A percentile compares a stretch with the other conserved stretches of the same genome.
phyloP scores from a whole-genome alignment of 2,797 vertebrate genomes.

The Etheostoma perlongum region DNA sequence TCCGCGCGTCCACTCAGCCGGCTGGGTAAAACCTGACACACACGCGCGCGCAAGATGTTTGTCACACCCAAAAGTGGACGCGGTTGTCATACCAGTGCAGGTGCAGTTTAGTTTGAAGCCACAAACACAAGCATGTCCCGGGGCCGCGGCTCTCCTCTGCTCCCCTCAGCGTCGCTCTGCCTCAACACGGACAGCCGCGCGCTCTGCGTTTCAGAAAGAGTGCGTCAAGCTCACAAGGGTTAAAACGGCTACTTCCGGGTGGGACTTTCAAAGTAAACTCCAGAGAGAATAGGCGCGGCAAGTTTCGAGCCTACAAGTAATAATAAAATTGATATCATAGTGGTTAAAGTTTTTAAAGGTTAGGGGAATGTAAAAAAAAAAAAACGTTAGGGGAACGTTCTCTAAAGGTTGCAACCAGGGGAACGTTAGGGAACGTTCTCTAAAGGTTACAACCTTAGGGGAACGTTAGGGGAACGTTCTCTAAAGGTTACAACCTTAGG shows the following conservation, averaged over 20 bases:
- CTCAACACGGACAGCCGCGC: constrained; percentile 25
- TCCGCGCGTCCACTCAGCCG: constrained; percentile 34
- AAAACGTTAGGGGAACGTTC: too few species aligned
- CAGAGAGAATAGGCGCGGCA: fast-evolving
- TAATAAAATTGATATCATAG: too few species aligned
- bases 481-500: too few species aligned
- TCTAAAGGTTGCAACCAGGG: too few species aligned
- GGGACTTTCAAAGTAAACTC: constrained; percentile 53
- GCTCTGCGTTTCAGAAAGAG: constrained; percentile 31
- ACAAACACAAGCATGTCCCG: background rate
- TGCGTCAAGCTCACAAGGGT: background rate
- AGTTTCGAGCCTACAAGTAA: too few species aligned
- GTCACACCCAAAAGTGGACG: constrained; percentile 74
- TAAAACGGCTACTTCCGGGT: constrained; percentile 2
- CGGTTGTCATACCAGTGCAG: constrained; percentile 50
- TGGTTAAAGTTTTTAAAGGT: too few species aligned
- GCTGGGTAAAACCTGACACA: constrained; percentile 39
- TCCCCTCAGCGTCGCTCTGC: constrained; percentile 5
- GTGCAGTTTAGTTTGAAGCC: background rate
- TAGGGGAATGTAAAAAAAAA: too few species aligned
- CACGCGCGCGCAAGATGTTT: constrained; percentile 55
- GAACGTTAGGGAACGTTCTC: too few species aligned
- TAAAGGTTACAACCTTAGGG: too few species aligned
- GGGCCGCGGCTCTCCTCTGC: background rate
- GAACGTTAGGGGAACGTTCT: too few species aligned